Evolutionary conservation across 2,113 vertebrate genomes (phyloP), one percentile per base, ranked within the genome.

Genomic region (Rhinogobius similis): DNA sequence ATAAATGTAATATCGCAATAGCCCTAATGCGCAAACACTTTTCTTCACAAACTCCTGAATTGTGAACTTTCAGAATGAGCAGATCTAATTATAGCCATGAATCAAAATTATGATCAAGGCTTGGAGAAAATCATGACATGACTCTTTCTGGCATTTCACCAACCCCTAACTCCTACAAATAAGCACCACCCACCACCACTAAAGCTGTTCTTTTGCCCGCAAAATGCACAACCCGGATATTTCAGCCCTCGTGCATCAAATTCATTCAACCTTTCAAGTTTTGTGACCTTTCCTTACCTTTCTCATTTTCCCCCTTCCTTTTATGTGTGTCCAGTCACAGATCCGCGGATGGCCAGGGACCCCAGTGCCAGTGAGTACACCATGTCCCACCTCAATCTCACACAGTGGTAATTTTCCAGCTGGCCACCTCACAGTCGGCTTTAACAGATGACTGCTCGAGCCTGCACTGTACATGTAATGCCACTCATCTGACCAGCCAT

Each of bases 281-380:
- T 73, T 62, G 75, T 81, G 77, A 85, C 76, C 59, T 73, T 77
- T 86, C 20, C 80, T 81, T 78, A 81, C 81, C 69, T 86, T 76
- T 71, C 71, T 70, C 16, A 85, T 64, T 75, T 66, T 68, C 55
- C 80, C 32, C 12, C 43, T 32, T 64, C 20, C 41, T 38, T 68
- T 24, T 67, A 68, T 67, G 43, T 73, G 41, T 80, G 71, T 87
- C 24, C 83, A 94, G 93, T 13, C 66, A 91, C 92, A 29, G 93
- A 94, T 77, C 56, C 86, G 36, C 89, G 93, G 68, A 86, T 93
- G 92, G 92, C 85, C 76, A 90, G 79, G 81, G 84, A 84, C 72
- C 93, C 93, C 50, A 79, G 53, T 81, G 84, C 76, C 52, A 21
- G 93, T 94, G 87, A 93, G 90, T 93, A 87, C 82, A 73, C 62